These are phyloP conservation scores for Corythaeola cristata DNA, from an alignment of 2,113 vertebrate species.

Conservation along the genomic window DNA sequence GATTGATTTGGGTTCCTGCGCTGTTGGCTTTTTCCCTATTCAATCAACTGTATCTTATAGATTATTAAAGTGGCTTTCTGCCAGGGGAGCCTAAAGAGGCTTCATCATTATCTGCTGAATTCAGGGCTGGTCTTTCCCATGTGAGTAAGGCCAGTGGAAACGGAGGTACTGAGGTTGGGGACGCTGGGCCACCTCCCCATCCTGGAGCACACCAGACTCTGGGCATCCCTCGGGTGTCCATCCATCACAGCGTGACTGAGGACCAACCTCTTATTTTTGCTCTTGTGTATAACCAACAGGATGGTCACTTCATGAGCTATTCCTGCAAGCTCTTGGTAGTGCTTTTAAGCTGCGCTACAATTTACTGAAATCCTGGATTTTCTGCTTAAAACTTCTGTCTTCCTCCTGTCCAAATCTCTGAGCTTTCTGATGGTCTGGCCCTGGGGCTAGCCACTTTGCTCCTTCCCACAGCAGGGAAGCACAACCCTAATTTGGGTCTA, in stretches of 20 bases:
- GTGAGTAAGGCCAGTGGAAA: not conserved
- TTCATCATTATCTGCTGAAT: not conserved
- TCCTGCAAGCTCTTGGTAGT: not conserved
- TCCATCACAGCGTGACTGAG: not conserved
- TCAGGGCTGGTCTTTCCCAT: not conserved
- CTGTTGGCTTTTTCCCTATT: not conserved
- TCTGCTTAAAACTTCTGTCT: not conserved
- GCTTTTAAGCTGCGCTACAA: not conserved
- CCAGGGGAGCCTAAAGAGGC: not conserved
- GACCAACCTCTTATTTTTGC: not conserved
- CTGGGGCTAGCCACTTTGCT: not conserved
- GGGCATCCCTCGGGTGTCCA: not conserved
- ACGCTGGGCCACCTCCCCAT: not conserved
- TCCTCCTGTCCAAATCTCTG: not conserved
- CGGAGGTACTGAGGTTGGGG: fast-evolving
- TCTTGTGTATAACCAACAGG: not conserved
- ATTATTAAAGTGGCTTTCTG: conserved; percentile 11
- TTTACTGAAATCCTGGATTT: not conserved
- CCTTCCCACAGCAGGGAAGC: not conserved
- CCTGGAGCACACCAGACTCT: not conserved
- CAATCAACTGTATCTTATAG: not conserved
- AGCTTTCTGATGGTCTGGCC: not conserved
- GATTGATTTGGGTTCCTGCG: not conserved
- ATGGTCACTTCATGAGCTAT: not conserved
- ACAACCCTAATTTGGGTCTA: fast-evolving